Evolutionary conservation across 2,888 invertebrate species (phyloP).

Genomic region (Halictus ligatus): DNA sequence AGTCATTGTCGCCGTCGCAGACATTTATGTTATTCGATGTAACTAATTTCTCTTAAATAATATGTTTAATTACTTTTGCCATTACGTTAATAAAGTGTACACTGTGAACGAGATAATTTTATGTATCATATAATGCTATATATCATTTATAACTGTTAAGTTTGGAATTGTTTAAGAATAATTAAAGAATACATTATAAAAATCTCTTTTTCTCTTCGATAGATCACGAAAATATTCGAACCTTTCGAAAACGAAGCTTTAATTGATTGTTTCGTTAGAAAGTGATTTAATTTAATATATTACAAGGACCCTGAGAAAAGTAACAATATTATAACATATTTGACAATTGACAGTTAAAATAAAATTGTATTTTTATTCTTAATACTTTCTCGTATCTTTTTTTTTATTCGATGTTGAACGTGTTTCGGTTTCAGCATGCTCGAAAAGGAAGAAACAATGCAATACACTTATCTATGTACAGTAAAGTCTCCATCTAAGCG

Average conservation of each 20-base stretch:
- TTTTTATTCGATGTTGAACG: not conserved
- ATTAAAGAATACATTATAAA: slow-evolving; percentile 31
- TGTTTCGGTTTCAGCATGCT: slow-evolving; percentile 21
- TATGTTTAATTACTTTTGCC: slow-evolving; percentile 45
- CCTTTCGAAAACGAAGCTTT: not conserved
- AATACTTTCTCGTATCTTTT: slow-evolving; percentile 21
- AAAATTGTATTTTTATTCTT: slow-evolving; percentile 35
- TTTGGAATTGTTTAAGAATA: slow-evolving; percentile 42
- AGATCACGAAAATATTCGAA: not conserved
- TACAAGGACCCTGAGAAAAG: slow-evolving; percentile 1
- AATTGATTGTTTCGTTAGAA: not conserved
- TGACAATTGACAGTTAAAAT: slow-evolving; percentile 28
- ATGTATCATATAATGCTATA: slow-evolving; percentile 42
- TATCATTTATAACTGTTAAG: slow-evolving; percentile 52
- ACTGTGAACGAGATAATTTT: slow-evolving; percentile 48
- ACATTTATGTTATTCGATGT: slow-evolving; percentile 46
- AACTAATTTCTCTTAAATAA: slow-evolving; percentile 41
- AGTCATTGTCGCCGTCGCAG: slow-evolving; percentile 21
- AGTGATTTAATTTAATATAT: slow-evolving; percentile 8
- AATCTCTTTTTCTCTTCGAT: not conserved
- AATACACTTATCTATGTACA: not conserved
- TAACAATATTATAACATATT: slow-evolving; percentile 29
- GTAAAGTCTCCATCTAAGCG: no score
- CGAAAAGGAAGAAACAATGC: not conserved
- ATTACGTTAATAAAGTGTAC: slow-evolving; percentile 58